A percentile compares a stretch with the other conserved stretches of the same genome.
Conservation (phyloP, 2,113 vertebrate species). For the Dicaeum eximium region DNA sequence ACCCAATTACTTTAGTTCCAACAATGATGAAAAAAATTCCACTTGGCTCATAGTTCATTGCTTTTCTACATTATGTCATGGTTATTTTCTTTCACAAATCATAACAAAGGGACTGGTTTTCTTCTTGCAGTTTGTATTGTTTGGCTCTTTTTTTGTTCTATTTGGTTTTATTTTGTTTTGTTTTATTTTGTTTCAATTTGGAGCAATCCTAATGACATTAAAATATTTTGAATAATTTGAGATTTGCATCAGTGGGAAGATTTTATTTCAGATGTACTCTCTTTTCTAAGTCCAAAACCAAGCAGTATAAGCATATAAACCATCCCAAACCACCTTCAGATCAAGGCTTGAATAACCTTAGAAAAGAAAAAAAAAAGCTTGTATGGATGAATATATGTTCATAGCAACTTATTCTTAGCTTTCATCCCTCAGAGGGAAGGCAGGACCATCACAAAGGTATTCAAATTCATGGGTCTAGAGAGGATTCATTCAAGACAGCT, state of each 20-base stretch:
- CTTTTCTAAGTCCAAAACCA: neutral
- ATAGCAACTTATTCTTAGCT: neutral
- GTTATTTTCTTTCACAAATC: neutral
- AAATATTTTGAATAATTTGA: neutral
- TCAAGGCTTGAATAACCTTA: neutral
- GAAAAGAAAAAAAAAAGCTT: neutral
- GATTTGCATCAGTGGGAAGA: neutral
- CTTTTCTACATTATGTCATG: neutral
- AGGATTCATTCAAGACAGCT: neutral
- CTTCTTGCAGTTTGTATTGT: neutral
- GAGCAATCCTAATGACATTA: neutral
- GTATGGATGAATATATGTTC: neutral
- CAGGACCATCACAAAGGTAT: neutral
- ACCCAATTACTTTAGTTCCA: neutral
- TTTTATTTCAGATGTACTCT: neutral
- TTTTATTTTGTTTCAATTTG: neutral
- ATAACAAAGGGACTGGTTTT: neutral
- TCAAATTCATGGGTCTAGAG: neutral
- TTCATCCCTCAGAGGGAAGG: neutral
- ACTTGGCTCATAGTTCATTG: neutral
- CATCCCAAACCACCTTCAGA: neutral
- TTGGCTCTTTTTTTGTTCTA: neutral
- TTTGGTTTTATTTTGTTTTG: neutral
- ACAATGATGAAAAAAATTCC: neutral
- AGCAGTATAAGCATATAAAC: neutral